phyloP scores from a whole-genome alignment of 2,113 vertebrate species.

The Amblyornis subalaris region DNA sequence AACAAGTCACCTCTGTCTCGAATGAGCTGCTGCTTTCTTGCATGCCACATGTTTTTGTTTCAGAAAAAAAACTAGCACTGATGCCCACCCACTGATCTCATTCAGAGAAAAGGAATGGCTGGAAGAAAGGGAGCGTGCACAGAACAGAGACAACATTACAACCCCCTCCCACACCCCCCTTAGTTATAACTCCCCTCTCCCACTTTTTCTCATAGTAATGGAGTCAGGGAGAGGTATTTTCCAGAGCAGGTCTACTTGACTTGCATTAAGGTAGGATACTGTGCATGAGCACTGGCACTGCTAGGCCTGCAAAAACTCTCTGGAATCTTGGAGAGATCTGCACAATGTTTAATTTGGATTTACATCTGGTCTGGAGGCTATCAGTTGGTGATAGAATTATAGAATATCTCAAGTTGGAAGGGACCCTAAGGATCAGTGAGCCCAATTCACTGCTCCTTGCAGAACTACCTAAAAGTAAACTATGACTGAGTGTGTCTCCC shows the following conservation, averaged over 20 bases:
- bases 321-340: neutral
- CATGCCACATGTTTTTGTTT: neutral
- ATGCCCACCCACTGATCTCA: neutral
- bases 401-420: neutral
- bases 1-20: neutral
- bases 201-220: accelerated
- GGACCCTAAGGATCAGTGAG: neutral
- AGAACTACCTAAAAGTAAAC: neutral
- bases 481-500: accelerated
- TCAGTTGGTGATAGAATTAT: neutral
- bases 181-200: neutral
- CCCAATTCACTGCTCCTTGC: neutral
- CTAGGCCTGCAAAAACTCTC: neutral
- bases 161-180: neutral
- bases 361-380: neutral
- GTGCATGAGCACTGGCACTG: neutral
- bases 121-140: neutral
- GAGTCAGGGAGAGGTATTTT: neutral
- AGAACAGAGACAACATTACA: neutral
- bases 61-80: neutral
- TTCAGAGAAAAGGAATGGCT: neutral
- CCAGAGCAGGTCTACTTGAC: neutral
- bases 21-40: neutral
- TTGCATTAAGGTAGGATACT: neutral
- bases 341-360: neutral